These are phyloP conservation scores for Lipophrys pholis DNA, from an alignment of 2,113 vertebrate species.

Conservation along the genomic window DNA sequence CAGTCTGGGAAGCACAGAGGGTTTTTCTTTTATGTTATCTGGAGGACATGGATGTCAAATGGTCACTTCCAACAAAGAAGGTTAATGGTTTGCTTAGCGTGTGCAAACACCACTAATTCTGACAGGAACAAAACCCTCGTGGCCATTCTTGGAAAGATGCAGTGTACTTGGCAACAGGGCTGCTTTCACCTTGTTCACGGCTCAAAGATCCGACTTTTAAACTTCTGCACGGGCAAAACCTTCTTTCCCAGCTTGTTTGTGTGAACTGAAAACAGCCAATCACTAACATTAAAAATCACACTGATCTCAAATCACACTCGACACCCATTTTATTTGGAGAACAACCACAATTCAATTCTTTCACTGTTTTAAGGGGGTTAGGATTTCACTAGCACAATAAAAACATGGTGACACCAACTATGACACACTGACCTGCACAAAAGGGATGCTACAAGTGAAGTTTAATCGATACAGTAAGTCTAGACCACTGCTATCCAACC, in stretches of 20 bases:
- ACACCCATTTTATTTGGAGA: constrained; percentile 7
- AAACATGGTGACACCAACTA: too few relatives aligned
- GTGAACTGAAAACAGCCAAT: constrained; percentile 48
- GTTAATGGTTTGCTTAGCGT: constrained; percentile 43
- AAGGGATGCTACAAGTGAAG: too few relatives aligned
- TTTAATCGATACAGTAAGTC: too few relatives aligned
- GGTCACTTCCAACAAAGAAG: constrained; percentile 24
- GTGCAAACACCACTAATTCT: constrained; percentile 47
- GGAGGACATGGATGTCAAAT: constrained; percentile 40
- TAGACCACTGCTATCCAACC: too few relatives aligned
- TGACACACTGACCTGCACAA: too few relatives aligned
- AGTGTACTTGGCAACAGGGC: constrained; percentile 26
- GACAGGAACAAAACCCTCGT: constrained; percentile 45
- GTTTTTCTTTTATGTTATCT: constrained; percentile 27
- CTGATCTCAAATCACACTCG: constrained; percentile 10
- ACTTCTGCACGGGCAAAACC: too few relatives aligned
- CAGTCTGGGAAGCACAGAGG: constrained; percentile 6
- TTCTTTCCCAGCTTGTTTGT: not conserved
- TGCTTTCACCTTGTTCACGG: not conserved
- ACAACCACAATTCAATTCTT: not conserved
- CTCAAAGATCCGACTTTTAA: too few relatives aligned
- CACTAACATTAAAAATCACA: constrained; percentile 31
- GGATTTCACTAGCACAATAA: not conserved
- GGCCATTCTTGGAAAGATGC: constrained; percentile 36
- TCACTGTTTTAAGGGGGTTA: not conserved